Conservation (phyloP, 1,140 invertebrate species). For the Thalassaphorura encarpata region DNA sequence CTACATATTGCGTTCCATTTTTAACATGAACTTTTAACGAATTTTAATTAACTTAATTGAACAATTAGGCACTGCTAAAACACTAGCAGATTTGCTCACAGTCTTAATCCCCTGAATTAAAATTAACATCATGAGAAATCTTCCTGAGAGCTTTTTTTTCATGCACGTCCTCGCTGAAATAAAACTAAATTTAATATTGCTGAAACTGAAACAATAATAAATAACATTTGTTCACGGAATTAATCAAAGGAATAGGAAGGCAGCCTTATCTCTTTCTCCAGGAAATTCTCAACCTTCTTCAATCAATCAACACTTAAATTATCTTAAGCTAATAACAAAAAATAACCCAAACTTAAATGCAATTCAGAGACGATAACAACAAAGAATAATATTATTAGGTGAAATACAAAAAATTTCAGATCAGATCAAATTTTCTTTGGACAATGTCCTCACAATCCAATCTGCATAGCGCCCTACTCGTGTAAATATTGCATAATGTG, state of each 20-base stretch:
- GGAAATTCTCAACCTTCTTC: background rate
- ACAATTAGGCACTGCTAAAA: background rate
- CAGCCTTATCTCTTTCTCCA: background rate
- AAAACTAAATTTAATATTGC: background rate
- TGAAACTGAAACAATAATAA: background rate
- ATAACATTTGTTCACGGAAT: background rate
- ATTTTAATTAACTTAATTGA: background rate
- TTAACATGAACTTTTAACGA: background rate
- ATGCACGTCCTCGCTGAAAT: background rate
- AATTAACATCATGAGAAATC: background rate
- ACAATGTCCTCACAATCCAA: slow-evolving; percentile 30
- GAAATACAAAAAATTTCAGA: background rate
- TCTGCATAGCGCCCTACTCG: slow-evolving; percentile 29
- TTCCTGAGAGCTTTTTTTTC: background rate
- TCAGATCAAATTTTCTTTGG: slow-evolving; percentile 24
- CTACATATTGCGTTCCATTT: background rate
- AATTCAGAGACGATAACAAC: background rate
- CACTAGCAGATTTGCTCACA: background rate
- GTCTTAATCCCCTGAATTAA: background rate
- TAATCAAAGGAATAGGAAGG: background rate
- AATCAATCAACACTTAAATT: background rate
- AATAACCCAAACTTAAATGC: background rate
- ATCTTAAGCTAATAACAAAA: background rate
- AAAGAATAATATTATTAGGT: background rate
- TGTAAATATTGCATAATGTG: slow-evolving; percentile 30